A percentile compares a stretch with the other conserved stretches of the same genome.
Conservation (phyloP, 2,113 vertebrate genomes). For the Psammodynastes pulverulentus region DNA sequence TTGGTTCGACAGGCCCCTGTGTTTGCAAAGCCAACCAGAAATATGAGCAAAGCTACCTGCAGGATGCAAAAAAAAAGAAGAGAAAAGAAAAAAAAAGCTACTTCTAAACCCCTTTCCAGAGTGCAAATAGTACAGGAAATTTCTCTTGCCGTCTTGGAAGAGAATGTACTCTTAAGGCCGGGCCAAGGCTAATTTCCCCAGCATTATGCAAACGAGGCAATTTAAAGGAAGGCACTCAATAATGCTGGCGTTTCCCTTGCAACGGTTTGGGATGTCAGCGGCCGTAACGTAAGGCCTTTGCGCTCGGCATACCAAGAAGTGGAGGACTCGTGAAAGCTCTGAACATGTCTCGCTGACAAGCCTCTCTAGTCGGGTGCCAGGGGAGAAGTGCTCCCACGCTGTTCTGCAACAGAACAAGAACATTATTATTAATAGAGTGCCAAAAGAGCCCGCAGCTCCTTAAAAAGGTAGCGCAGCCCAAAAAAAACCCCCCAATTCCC, state of each 20-base stretch:
- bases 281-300: conserved; percentile 31
- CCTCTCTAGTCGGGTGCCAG: conserved; percentile 33
- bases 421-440: conserved; percentile 28
- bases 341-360: conserved; percentile 33
- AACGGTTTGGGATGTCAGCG: conserved; percentile 27
- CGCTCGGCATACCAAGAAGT: conserved; percentile 52
- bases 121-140: conserved; percentile 36
- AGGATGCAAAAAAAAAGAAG: neutral
- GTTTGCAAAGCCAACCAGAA: neutral
- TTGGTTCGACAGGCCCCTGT: neutral
- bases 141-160: conserved; percentile 31
- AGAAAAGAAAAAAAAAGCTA: conserved; percentile 37
- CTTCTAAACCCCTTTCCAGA: neutral
- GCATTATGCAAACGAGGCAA: conserved; percentile 47
- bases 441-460: neutral
- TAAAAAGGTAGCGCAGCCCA: neutral
- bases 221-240: conserved; percentile 61
- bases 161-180: conserved; percentile 38
- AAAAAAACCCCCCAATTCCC: neutral
- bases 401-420: conserved; percentile 38
- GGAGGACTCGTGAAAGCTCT: conserved; percentile 11
- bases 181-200: conserved; percentile 52
- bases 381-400: conserved; percentile 3
- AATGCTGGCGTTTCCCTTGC: conserved; percentile 42
- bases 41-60: neutral